Percentiles rank a stretch among this genome's conserved stretches.
These are phyloP conservation scores for Popillia japonica DNA, from an alignment of 1,140 invertebrate genomes.

Conservation along the genomic window DNA sequence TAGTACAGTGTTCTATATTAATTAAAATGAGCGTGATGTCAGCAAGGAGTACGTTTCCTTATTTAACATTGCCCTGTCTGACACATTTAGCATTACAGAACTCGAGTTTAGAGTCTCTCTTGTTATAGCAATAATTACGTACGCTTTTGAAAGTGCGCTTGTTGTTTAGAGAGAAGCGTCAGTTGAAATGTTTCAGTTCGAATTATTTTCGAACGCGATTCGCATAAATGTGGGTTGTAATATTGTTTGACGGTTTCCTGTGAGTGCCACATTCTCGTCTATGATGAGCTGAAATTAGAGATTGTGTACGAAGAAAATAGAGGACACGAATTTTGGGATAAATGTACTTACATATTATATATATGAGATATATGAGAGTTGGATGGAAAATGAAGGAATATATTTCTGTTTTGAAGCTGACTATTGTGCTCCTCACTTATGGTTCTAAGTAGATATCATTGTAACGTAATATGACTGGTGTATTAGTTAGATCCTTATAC, in stretches of 20 bases:
- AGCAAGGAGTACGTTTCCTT: neutral
- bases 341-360: too few species aligned
- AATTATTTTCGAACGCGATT: constrained; percentile 4
- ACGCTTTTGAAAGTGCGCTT: neutral
- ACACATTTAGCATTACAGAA: neutral
- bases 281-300: too few species aligned
- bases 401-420: too few species aligned
- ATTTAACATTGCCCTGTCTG: neutral
- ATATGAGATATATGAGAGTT: too few species aligned
- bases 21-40: neutral
- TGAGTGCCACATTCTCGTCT: neutral
- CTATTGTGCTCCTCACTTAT: too few species aligned
- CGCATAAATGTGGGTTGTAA: neutral
- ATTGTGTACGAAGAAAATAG: too few species aligned
- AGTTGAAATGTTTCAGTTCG: neutral
- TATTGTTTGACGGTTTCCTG: neutral
- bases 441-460: too few species aligned
- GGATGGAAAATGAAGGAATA: too few species aligned
- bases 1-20: neutral
- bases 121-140: constrained; percentile 3
- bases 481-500: too few species aligned
- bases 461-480: too few species aligned
- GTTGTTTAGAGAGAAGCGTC: neutral
- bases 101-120: neutral
- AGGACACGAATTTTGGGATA: too few species aligned